Percentiles rank a stretch among this genome's conserved stretches.
These are phyloP conservation scores for Microcebus ravelobensis DNA, from an alignment of 2,113 vertebrate genomes.

Conservation along the genomic window DNA sequence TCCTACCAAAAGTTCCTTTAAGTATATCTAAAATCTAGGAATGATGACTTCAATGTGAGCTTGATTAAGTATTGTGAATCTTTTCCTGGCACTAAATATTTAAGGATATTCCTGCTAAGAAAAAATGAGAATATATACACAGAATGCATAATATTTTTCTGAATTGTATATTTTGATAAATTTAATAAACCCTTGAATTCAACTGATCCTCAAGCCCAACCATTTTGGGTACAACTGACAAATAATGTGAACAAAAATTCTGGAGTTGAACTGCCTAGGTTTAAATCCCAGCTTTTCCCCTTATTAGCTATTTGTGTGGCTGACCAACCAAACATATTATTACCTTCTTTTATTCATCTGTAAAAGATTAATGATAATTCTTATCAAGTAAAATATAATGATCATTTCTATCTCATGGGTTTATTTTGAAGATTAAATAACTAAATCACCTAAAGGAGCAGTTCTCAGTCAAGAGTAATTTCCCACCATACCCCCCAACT, in stretches of 20 bases:
- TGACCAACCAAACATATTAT: neutral
- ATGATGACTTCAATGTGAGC: neutral
- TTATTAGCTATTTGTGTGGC: neutral
- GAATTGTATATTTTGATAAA: neutral
- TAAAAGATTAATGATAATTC: neutral
- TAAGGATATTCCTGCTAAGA: neutral
- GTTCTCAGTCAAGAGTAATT: neutral
- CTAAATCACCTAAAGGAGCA: neutral
- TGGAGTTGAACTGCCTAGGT: neutral
- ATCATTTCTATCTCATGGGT: neutral
- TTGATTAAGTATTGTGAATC: neutral
- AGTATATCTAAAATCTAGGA: neutral
- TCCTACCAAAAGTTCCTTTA: neutral
- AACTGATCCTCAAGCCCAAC: neutral
- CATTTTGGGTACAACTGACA: neutral
- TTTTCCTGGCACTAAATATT: neutral
- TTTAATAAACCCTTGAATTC: neutral
- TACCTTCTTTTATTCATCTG: neutral
- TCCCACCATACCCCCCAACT: neutral
- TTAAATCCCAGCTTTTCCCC: neutral
- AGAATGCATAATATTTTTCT: neutral
- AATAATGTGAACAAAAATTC: neutral
- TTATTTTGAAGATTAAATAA: neutral
- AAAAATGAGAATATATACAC: neutral
- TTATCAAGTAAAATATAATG: neutral